Evolutionary conservation across 2,888 invertebrate species (phyloP), one percentile per base, ranked within the genome.

Genomic region (Cetonia aurata): DNA sequence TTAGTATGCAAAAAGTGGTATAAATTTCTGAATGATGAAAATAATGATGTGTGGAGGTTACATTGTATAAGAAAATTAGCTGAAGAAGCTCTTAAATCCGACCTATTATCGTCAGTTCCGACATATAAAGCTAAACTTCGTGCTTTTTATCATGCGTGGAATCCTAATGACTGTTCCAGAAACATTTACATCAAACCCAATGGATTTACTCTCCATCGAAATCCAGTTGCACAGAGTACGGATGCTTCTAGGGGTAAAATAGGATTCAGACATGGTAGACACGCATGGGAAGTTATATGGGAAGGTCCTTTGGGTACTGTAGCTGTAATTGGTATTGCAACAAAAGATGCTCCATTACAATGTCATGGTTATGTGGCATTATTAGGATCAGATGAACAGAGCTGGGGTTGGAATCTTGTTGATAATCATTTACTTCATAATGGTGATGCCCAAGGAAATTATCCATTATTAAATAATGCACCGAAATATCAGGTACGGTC

Each of bases 341-440:
- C 97, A 0, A 95, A 94, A 86, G 96, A 98, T 82, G 96, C 98
- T 9, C 90, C 95, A 46, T 86, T 98, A 73, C 95, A 98, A 83
- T 95, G 96, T 84, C 95, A 94, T 80, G 98, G 99, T 68, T 99
- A 99, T 87, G 94, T 98, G 62, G 95, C 98, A 8, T 87, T 99
- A 71, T 86, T 99, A 74, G 99, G 99, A 37, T 94, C 95, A 4
- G 97, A 99, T 86, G 96, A 96, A 83, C 94, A 98, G 84, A 98
- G 97, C 80, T 99, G 99, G 99, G 99, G 99, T 12, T 99, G 99
- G 99, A 99, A 99, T 89, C 89, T 99, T 78, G 98, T 99, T 62
- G 98, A 99, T 86, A 99, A 98, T 87, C 93, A 95, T 86, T 89
- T 99, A 77, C 87, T 98, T 78, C 98, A 99, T 84, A 97, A 98